These are phyloP conservation scores for Carcharodon carcharias DNA, from an alignment of 2,797 vertebrate genomes.

Conservation along the genomic window DNA sequence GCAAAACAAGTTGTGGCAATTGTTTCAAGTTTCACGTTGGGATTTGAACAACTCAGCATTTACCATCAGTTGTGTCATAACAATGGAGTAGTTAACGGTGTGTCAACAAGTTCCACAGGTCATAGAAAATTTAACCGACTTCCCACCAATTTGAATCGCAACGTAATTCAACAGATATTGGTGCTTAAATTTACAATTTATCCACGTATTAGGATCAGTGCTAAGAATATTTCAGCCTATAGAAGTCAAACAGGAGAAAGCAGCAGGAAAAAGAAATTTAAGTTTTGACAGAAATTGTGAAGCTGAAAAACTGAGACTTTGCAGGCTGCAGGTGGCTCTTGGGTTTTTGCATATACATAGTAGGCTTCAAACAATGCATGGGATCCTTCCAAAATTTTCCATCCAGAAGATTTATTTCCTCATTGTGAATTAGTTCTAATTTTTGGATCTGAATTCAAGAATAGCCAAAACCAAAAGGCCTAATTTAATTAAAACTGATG, in stretches of 20 bases:
- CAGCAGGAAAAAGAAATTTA: neutral
- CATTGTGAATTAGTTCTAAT: neutral
- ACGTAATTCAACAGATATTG: neutral
- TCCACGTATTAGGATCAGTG: neutral
- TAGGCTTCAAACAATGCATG: neutral
- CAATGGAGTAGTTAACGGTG: neutral
- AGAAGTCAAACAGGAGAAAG: neutral
- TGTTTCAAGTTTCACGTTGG: too few species aligned
- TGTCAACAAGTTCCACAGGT: neutral
- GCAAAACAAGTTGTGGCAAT: too few species aligned
- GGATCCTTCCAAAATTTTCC: neutral
- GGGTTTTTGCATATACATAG: neutral
- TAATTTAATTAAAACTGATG: neutral
- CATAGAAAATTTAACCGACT: neutral
- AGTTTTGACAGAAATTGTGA: neutral
- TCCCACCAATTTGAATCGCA: neutral
- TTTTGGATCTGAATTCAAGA: neutral
- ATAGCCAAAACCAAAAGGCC: neutral
- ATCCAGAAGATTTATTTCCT: neutral
- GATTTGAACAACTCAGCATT: too few species aligned
- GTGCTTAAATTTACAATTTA: neutral
- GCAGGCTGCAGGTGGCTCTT: neutral
- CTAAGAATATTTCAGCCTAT: neutral
- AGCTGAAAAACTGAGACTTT: neutral
- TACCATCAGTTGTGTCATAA: too few species aligned